phyloP scores from a whole-genome alignment of 53 echinoderm and acorn worm genomes.

The Actinopyga echinites region DNA sequence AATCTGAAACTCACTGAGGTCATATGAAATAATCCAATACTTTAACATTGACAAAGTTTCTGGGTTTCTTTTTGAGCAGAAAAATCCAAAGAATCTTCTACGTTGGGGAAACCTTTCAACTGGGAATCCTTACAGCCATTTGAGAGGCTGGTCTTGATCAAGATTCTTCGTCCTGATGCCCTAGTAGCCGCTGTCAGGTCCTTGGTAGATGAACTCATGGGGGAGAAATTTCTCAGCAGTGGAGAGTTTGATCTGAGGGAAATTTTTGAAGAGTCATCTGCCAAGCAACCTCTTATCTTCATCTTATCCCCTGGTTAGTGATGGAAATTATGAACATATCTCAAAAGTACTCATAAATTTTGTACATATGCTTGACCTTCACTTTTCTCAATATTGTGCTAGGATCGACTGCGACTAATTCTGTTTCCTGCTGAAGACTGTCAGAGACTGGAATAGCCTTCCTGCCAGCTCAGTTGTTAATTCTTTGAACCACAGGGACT shows the following conservation, averaged over 20 bases:
- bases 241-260: constrained; percentile 95
- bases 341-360: too few relatives aligned
- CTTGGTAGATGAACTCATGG: constrained; percentile 87
- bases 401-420: too few relatives aligned
- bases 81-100: neutral
- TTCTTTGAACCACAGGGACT: too few relatives aligned
- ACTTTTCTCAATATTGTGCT: too few relatives aligned
- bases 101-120: constrained; percentile 74
- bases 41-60: neutral
- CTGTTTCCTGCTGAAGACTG: too few relatives aligned
- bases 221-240: constrained; percentile 75
- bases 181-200: constrained; percentile 71
- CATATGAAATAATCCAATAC: neutral
- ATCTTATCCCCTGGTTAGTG: constrained; percentile 89
- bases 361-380: too few relatives aligned
- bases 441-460: too few relatives aligned
- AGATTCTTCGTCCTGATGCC: constrained; percentile 79
- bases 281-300: constrained; percentile 92
- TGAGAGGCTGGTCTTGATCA: constrained; percentile 75
- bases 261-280: constrained; percentile 90
- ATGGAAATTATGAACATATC: too few relatives aligned
- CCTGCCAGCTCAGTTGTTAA: too few relatives aligned
- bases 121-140: constrained; percentile 90
- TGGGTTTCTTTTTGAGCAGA: constrained; percentile 12
- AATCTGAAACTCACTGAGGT: neutral